Evolutionary conservation across 2,888 invertebrate genomes (phyloP), one percentile per base, ranked within the genome.

Genomic region (Acrobasis suavella): DNA sequence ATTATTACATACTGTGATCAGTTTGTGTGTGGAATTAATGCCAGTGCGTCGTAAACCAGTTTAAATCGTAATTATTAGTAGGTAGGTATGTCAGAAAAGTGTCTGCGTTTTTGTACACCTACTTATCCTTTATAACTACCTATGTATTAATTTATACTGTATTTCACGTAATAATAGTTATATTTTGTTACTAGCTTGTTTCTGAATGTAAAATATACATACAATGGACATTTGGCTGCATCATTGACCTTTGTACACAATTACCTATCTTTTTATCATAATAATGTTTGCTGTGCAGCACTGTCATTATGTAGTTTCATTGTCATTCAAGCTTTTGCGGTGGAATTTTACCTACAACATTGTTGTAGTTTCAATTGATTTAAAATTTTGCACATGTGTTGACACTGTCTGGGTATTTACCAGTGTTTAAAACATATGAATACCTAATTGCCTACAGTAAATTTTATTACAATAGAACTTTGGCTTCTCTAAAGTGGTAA

Each of bases 211-310:
- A 9, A 42, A 10, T 42, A 3, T 12, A 6, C 14, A 14, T 10
- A 42, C 46, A 32, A 32, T 32, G 32, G 32, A 7, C 7, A 32
- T 32, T 32, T 32, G 32, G 7, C 46, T 46, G 14, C 46, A 46
- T 37, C 38, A 50, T 64, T 63, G 62, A 63, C 51, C 61, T 65
- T 56, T 65, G 59, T 16, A 46, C 62, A 58, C 46, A 17, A 56
- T 50, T 60, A 58, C 42, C 50, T 62, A 58, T 46, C 50, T 62
- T 63, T 56, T 56, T 63, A 60, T 50, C 59, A 55, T n/a, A n/a
- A n/a, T n/a, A 54, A 22, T 62, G 58, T 62, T 62, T 62, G 62
- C 65, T 62, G 42, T 50, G 56, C 62, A 49, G 42, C 12, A 54
- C 17, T 10, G 12, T 15, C 5, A 52, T 52, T 62, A 22, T 62